phyloP scores from a whole-genome alignment of 2,888 invertebrate genomes.

The Geophilus truncorum region DNA sequence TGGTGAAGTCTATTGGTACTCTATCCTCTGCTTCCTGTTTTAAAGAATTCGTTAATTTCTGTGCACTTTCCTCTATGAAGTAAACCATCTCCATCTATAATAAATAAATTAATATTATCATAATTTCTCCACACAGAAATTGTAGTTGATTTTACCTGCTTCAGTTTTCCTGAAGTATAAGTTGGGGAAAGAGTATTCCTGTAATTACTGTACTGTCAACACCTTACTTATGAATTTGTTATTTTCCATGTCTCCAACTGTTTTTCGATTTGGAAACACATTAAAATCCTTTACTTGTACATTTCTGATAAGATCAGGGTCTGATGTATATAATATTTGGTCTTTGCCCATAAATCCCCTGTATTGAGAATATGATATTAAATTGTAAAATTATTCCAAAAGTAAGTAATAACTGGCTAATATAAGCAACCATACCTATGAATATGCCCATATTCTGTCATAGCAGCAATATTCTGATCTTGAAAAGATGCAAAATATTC shows the following conservation, averaged over 20 bases:
- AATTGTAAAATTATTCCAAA: background rate
- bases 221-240: background rate
- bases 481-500: background rate
- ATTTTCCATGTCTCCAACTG: background rate
- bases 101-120: background rate
- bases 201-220: constrained; percentile 31
- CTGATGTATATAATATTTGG: background rate
- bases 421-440: background rate
- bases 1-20: constrained; percentile 11
- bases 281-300: constrained; percentile 31
- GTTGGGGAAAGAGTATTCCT: constrained; percentile 38
- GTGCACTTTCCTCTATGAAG: constrained; percentile 38
- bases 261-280: background rate
- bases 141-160: constrained; percentile 35
- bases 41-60: background rate
- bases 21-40: background rate
- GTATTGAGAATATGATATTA: background rate
- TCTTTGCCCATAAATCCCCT: background rate
- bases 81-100: constrained; percentile 33
- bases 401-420: background rate
- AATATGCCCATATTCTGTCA: background rate
- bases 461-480: background rate
- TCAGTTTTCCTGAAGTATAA: constrained; percentile 40
- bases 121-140: background rate
- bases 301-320: constrained; percentile 19